These are phyloP conservation scores for Umimayanthus kanabou DNA, from an alignment of 92 coral and sea anemone genomes.

Conservation along the genomic window DNA sequence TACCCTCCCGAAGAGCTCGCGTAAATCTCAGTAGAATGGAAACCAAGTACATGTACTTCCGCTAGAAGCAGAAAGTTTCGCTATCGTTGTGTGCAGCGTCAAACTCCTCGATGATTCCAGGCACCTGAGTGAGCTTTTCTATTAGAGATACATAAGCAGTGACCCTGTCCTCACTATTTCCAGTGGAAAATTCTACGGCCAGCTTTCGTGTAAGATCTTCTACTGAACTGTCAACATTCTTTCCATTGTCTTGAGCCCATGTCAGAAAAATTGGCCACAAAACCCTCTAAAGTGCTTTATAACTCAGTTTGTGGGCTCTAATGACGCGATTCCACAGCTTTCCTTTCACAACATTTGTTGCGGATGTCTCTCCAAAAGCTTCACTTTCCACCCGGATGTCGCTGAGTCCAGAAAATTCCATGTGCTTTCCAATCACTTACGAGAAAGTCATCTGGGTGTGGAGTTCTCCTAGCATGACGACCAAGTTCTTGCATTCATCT, in stretches of 20 bases:
- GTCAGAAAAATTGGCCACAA: slow-evolving; percentile 46
- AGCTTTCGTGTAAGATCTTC: slow-evolving; percentile 47
- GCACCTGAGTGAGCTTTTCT: slow-evolving; percentile 25
- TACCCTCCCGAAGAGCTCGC: slow-evolving; percentile 70
- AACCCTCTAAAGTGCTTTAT: slow-evolving; percentile 34
- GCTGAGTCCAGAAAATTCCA: slow-evolving; percentile 57
- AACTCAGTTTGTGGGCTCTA: slow-evolving; percentile 43
- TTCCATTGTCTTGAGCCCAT: slow-evolving; percentile 48
- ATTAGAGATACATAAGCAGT: neutral
- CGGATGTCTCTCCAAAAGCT: slow-evolving; percentile 40
- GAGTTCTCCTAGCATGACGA: slow-evolving; percentile 58
- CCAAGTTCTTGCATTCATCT: slow-evolving; percentile 47
- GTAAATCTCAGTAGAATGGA: slow-evolving; percentile 70
- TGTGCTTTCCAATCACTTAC: slow-evolving; percentile 59
- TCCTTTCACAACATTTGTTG: slow-evolving; percentile 31
- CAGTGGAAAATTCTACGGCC: slow-evolving; percentile 45
- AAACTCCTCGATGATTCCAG: slow-evolving; percentile 36
- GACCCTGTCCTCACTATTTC: neutral
- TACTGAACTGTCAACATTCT: slow-evolving; percentile 40
- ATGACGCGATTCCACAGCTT: slow-evolving; percentile 48
- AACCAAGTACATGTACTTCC: slow-evolving; percentile 53
- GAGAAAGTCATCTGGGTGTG: slow-evolving; percentile 64
- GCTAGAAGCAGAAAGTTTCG: slow-evolving; percentile 53
- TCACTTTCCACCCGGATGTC: slow-evolving; percentile 54
- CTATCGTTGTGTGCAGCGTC: slow-evolving; percentile 43